phyloP scores from a whole-genome alignment of 2,888 invertebrate species.

The Odontocerum albicorne region DNA sequence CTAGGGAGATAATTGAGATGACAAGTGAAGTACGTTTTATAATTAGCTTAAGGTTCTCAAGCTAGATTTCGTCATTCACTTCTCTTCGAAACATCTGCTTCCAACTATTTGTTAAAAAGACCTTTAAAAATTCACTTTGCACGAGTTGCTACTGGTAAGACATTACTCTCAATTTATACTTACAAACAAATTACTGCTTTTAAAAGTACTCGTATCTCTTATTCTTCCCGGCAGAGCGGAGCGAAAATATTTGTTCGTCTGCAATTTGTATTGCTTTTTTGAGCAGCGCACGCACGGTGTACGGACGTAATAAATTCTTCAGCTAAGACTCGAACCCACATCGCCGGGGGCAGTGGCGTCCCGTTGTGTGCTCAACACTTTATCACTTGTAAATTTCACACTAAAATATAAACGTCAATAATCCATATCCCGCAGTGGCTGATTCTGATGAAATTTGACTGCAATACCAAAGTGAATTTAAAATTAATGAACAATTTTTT shows the following conservation, averaged over 20 bases:
- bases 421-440: too few relatives aligned
- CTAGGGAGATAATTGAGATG: too few relatives aligned
- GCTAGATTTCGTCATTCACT: too few relatives aligned
- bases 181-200: constrained; percentile 13
- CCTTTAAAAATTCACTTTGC: not conserved
- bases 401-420: too few relatives aligned
- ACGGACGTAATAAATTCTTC: constrained; percentile 16
- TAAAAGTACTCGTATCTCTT: constrained; percentile 9
- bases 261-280: constrained; percentile 13
- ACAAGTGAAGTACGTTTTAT: too few relatives aligned
- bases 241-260: constrained; percentile 14
- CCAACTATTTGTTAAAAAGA: too few relatives aligned
- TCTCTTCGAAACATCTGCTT: too few relatives aligned
- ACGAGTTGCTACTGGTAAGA: not conserved
- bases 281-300: constrained; percentile 9
- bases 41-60: too few relatives aligned
- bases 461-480: too few relatives aligned
- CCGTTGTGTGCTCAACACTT: constrained; percentile 30
- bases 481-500: too few relatives aligned
- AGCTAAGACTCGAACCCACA: constrained; percentile 3
- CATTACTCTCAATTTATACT: not conserved
- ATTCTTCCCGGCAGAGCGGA: constrained; percentile 8
- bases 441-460: too few relatives aligned
- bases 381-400: constrained; percentile 30
- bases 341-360: constrained; percentile 20